These are phyloP conservation scores for Timema podura DNA, from an alignment of 2,888 invertebrate species.

Conservation along the genomic window DNA sequence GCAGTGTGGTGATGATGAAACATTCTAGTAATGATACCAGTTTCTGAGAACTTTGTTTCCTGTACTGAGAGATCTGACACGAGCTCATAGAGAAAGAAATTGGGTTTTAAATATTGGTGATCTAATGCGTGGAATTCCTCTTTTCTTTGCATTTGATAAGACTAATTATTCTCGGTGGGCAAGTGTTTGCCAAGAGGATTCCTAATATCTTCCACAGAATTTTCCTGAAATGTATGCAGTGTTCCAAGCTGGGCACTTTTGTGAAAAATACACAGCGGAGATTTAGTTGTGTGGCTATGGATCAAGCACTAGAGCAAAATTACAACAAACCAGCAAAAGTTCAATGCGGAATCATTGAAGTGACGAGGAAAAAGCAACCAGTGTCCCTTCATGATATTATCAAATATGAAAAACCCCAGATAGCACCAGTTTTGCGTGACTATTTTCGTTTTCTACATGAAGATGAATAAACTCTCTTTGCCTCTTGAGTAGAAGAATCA, in stretches of 20 bases:
- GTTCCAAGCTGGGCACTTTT: too few species aligned
- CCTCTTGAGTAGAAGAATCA: too few species aligned
- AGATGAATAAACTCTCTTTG: too few species aligned
- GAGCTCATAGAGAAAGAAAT: neutral
- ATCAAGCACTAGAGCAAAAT: neutral
- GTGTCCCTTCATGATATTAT: neutral
- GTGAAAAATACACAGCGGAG: too few species aligned
- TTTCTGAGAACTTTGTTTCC: constrained; percentile 8
- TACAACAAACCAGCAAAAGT: neutral
- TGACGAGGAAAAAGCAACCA: constrained; percentile 1
- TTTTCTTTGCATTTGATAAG: too few species aligned
- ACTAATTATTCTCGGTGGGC: too few species aligned
- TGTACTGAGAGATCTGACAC: constrained; percentile 9
- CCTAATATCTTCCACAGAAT: too few species aligned
- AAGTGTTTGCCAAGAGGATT: too few species aligned
- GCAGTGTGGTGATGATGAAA: neutral
- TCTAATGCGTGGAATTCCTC: neutral
- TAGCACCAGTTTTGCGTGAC: neutral
- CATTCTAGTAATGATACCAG: neutral
- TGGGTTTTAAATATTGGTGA: neutral
- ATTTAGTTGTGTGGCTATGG: too few species aligned
- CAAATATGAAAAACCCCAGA: neutral
- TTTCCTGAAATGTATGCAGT: too few species aligned
- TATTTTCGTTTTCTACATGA: neutral
- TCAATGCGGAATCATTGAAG: neutral